Evolutionary conservation across 2,113 vertebrate species (phyloP).

Genomic region (Nettapus auritus): DNA sequence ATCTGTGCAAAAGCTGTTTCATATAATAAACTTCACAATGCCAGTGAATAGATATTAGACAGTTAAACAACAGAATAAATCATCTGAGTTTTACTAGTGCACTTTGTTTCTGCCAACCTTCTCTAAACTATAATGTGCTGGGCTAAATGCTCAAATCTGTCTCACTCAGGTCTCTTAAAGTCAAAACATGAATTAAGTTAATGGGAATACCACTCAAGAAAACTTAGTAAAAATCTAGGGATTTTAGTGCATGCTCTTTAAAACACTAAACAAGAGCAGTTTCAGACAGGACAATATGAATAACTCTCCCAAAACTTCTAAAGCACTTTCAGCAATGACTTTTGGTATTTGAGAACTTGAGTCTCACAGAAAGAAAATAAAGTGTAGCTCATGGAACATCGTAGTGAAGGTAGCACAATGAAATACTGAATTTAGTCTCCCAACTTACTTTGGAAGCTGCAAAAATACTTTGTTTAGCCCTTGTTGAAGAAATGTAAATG

Average conservation of each 20-base stretch:
- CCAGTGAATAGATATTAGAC: neutral
- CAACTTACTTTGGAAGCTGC: neutral
- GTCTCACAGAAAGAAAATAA: neutral
- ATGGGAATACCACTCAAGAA: neutral
- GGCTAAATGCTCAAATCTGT: neutral
- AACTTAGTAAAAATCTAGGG: neutral
- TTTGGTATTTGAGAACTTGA: neutral
- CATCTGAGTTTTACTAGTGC: neutral
- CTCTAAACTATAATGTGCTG: neutral
- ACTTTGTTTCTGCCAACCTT: neutral
- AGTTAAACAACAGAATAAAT: neutral
- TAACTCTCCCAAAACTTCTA: neutral
- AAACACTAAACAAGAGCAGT: neutral
- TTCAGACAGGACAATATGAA: neutral
- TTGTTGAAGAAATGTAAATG: neutral
- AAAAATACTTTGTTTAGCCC: neutral
- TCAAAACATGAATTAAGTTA: neutral
- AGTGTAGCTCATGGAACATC: neutral
- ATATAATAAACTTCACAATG: neutral
- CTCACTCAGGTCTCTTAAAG: neutral
- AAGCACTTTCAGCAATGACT: neutral
- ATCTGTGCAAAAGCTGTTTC: neutral
- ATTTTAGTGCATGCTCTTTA: neutral
- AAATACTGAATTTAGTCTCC: neutral
- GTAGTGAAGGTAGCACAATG: neutral